Evolutionary conservation across 2,888 invertebrate species (phyloP), one percentile per base, ranked within the genome.

Genomic region (Troides aeacus): DNA sequence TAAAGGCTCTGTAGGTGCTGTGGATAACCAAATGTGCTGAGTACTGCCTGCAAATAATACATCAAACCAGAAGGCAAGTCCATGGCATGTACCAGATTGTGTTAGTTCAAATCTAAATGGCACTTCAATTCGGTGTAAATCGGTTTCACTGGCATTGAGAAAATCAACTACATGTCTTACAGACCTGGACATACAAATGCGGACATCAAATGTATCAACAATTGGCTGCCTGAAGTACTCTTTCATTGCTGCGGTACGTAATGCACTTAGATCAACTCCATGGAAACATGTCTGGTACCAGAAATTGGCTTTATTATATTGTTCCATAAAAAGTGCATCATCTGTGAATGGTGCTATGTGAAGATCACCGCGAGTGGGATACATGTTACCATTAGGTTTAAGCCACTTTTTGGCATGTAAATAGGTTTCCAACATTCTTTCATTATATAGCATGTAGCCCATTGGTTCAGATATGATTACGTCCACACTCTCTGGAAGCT

Each of bases 381-480:
- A 99, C 99, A 99, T 99, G 92, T 97, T 97, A 68, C 99, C 99
- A 70, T 94, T 94, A 30, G 97, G 97, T 87, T 96, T 96, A 57
- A 99, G 93, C 98, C 99, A 99, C 86, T 99, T 99, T 83, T 99
- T 98, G 5, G 99, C 99, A 93, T 99, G 99, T 72, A 99, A 93
- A 92, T 98, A 99, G 0, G 99, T 99, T 92, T 99, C 99, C 77
- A 99, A 93, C 99, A 99, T 99, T 74, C 99, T 94, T 88, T 99
- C 99, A 92, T 99, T 99, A 88, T 99, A 99, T 69, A 99, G 92
- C 99, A 99, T 99, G 86, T 99, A 99, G n/a, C 99, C 99, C 99
- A 99, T 99, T 0, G 99, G 99, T 90, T 99, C 99, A 1, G 99
- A 99, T 77, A 99, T 97, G 78, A 99, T 99, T 60, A 99, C 96